phyloP scores from a whole-genome alignment of 1,140 invertebrate genomes.

The Drosophila watanabei region DNA sequence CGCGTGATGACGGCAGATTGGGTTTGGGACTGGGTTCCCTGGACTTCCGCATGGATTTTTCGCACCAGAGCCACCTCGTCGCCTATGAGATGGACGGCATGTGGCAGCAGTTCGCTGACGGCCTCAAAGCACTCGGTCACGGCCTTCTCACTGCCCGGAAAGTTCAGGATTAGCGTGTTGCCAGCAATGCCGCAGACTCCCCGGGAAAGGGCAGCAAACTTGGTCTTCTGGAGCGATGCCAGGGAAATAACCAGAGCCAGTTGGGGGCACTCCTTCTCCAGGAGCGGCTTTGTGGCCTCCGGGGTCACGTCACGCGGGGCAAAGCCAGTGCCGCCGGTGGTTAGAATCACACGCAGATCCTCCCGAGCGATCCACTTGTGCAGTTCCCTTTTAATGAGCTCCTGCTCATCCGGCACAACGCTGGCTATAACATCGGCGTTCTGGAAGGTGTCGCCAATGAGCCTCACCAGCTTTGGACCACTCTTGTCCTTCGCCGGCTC shows the following conservation, averaged over 20 bases:
- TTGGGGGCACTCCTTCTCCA: conserved; percentile 92
- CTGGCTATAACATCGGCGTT: conserved; percentile 74
- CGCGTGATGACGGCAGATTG: background rate
- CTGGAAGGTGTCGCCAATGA: conserved; percentile 86
- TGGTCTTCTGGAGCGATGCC: conserved; percentile 93
- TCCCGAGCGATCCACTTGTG: conserved; percentile 86
- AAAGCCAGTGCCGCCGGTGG: conserved; percentile 98
- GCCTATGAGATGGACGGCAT: conserved; percentile 93
- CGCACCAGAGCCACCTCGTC: conserved; percentile 87
- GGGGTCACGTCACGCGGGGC: conserved; percentile 96
- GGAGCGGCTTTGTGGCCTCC: conserved; percentile 94
- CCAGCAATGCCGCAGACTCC: conserved; percentile 92
- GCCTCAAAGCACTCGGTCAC: conserved; percentile 93
- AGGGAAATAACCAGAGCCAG: conserved; percentile 89
- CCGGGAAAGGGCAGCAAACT: conserved; percentile 94
- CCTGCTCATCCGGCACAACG: conserved; percentile 86
- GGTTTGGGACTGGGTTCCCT: conserved; percentile 44
- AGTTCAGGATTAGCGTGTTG: conserved; percentile 95
- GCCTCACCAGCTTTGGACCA: conserved; percentile 87
- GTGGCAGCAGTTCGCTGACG: conserved; percentile 90
- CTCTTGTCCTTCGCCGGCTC: conserved; percentile 87
- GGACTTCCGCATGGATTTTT: conserved; percentile 86
- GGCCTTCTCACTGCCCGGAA: conserved; percentile 97
- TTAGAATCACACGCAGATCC: conserved; percentile 92
- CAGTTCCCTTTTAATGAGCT: conserved; percentile 58